These are phyloP conservation scores for Phyllotis vaccarum DNA, from an alignment of 2,797 vertebrate species.

Conservation along the genomic window DNA sequence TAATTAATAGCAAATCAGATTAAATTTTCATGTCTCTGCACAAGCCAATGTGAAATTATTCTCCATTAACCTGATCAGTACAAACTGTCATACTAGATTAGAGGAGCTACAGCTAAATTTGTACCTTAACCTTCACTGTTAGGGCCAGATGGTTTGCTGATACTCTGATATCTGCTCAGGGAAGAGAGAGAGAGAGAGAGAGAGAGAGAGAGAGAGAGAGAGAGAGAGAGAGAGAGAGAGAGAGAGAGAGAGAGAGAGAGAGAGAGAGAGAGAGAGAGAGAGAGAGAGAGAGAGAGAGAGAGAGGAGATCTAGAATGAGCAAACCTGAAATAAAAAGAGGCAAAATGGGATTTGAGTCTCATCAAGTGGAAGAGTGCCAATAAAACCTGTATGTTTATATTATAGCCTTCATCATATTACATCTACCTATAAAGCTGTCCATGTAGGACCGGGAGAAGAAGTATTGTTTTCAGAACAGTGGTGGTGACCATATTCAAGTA, in stretches of 20 bases:
- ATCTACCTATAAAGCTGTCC: not conserved
- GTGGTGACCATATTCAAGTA: not conserved
- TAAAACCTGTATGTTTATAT: not conserved
- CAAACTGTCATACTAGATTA: conserved; percentile 75
- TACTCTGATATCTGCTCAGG: conserved; percentile 27
- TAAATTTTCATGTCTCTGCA: conserved; percentile 73
- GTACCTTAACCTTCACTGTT: conserved; percentile 52
- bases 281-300: no score
- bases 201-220: no score
- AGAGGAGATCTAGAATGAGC: conserved; percentile 43
- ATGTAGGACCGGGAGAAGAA: not conserved
- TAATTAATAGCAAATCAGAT: conserved; percentile 80
- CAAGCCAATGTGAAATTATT: conserved; percentile 78
- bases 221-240: no score
- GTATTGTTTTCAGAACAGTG: not conserved
- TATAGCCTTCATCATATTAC: not conserved
- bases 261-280: no score
- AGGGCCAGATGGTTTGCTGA: conserved; percentile 62
- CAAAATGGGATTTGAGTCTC: not conserved
- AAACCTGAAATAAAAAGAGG: conserved; percentile 36
- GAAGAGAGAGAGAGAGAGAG: conserved; percentile 49
- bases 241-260: no score
- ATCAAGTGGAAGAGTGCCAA: conserved; percentile 31
- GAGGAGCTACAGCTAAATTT: conserved; percentile 63
- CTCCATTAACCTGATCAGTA: conserved; percentile 78